Conservation (phyloP, 2,797 vertebrate species). For the Pseudotriccus pelzelni region DNA sequence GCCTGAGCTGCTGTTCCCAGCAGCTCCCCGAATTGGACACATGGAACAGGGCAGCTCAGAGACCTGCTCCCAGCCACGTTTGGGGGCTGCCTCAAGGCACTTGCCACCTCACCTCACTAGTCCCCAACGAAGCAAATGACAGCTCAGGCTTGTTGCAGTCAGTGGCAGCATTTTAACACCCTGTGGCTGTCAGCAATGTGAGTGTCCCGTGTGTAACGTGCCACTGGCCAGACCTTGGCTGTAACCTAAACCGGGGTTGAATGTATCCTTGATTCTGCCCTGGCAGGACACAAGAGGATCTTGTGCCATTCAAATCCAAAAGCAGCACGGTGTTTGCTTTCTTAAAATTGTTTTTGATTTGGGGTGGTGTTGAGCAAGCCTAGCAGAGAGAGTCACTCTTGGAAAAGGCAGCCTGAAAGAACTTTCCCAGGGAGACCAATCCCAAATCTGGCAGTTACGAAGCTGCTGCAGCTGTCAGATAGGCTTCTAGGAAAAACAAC, state of each 20-base stretch:
- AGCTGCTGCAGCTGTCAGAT: slow-evolving; percentile 9
- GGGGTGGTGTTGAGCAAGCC: background rate
- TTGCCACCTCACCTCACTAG: background rate
- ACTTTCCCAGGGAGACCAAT: background rate
- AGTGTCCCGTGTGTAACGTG: background rate
- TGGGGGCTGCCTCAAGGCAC: background rate
- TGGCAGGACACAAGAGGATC: background rate
- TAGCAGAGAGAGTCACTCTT: background rate
- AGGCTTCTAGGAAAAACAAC: slow-evolving; percentile 58
- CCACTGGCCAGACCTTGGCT: background rate
- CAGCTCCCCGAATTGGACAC: accelerated
- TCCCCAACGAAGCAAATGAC: background rate
- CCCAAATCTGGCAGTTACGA: background rate
- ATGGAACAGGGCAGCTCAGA: background rate
- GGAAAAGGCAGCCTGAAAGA: slow-evolving; percentile 10
- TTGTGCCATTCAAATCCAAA: background rate
- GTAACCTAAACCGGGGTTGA: background rate
- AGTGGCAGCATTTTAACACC: background rate
- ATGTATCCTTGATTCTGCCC: background rate
- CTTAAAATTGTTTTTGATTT: background rate
- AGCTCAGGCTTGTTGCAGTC: background rate
- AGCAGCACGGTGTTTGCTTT: background rate
- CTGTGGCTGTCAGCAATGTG: background rate
- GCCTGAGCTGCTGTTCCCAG: background rate
- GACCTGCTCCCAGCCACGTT: background rate